These are phyloP conservation scores for Psittacus erithacus DNA, from an alignment of 2,113 vertebrate species.

Conservation along the genomic window DNA sequence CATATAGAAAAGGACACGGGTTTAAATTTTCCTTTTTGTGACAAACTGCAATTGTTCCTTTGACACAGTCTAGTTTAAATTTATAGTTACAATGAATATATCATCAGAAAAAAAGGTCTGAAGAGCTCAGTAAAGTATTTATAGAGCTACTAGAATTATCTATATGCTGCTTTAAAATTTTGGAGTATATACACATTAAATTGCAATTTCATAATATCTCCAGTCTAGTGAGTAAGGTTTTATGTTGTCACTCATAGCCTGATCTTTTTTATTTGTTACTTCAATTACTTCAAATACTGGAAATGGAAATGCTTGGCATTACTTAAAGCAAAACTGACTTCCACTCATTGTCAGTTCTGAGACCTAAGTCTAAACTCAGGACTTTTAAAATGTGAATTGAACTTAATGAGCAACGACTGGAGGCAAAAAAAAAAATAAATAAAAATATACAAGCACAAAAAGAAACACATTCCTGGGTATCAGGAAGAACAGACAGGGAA, in stretches of 20 bases:
- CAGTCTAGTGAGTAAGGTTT: conserved; percentile 43
- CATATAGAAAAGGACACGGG: conserved; percentile 12
- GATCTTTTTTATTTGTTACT: conserved; percentile 62
- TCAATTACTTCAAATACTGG: conserved; percentile 11
- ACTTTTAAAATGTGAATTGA: neutral
- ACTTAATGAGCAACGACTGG: neutral
- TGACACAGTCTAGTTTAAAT: conserved; percentile 56
- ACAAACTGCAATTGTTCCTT: conserved; percentile 63
- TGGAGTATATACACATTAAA: conserved; percentile 53
- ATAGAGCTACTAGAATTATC: conserved; percentile 42
- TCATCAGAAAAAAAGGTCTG: conserved; percentile 29
- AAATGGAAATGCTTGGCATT: conserved; percentile 38
- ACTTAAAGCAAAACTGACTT: conserved; percentile 36
- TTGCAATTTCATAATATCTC: conserved; percentile 58
- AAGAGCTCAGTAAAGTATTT: conserved; percentile 54
- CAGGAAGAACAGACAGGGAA: neutral
- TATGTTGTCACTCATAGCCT: conserved; percentile 36
- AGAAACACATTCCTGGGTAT: neutral
- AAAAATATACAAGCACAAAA: neutral
- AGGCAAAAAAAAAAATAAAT: neutral
- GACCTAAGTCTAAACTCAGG: neutral
- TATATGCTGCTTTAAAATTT: conserved; percentile 47
- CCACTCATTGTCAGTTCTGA: conserved; percentile 32
- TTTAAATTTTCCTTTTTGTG: conserved; percentile 48
- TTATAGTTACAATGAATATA: conserved; percentile 31